phyloP scores from a whole-genome alignment of 2,888 invertebrate genomes.

The Eubasilissa splendida region DNA sequence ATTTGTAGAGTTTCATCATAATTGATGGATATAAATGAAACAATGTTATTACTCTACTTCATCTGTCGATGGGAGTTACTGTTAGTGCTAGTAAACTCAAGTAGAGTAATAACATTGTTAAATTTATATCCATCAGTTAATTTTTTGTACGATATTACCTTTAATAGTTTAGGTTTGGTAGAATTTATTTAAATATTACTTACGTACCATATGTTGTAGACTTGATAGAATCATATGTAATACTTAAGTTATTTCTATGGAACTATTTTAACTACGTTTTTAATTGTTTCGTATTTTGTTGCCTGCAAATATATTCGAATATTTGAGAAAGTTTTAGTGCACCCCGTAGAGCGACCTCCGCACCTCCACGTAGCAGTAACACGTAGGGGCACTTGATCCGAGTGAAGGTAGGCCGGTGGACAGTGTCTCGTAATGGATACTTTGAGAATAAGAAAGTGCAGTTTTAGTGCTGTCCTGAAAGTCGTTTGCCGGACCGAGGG shows the following conservation, averaged over 20 bases:
- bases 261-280: background rate
- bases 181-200: too few relatives aligned
- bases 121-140: too few relatives aligned
- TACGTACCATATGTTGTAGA: too few relatives aligned
- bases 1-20: too few relatives aligned
- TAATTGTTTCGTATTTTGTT: background rate
- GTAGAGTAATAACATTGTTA: too few relatives aligned
- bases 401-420: slow-evolving; percentile 47
- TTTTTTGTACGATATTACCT: too few relatives aligned
- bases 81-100: too few relatives aligned
- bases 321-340: background rate
- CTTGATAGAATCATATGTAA: background rate
- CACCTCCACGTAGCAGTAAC: background rate
- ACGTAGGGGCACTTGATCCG: slow-evolving; percentile 49
- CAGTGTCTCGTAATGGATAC: slow-evolving; percentile 57
- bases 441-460: slow-evolving; percentile 58
- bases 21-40: too few relatives aligned
- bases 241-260: too few relatives aligned
- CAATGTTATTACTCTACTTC: too few relatives aligned
- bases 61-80: too few relatives aligned
- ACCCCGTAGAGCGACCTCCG: slow-evolving; percentile 5
- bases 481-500: slow-evolving; percentile 37
- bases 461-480: slow-evolving; percentile 52
- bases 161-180: too few relatives aligned
- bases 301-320: background rate